Base-by-base conservation (phyloP, 2,888 invertebrate species). In the Lepidonotus clava region DNA sequence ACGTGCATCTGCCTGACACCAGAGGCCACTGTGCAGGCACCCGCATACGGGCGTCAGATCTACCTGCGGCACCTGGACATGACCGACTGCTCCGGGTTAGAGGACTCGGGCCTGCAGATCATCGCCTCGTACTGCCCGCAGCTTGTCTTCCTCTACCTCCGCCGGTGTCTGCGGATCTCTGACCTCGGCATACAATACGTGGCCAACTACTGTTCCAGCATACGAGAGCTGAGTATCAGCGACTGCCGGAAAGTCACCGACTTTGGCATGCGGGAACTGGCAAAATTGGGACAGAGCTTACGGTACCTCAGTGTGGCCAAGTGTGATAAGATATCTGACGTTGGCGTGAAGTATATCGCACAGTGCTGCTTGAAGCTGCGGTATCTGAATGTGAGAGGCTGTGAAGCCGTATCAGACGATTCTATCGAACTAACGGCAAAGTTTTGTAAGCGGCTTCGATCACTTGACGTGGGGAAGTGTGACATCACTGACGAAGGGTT, bases 261-360 rank as follows among this genome's bases (percentile, higher is more conserved):
- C 94, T 98, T 97, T 92, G 98, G 98, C 0, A 95, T 98, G 46
- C 97, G 98, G 92, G 98, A 98, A 94, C 94, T 98, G 87, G 97
- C 98, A 14, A 95, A 97, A 92, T 95, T 98, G 36, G 98, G 98
- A 0, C 97, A 97, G 0, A 97, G 97, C n/a, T 94, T 98, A 89
- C 96, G 98, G 28, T 98, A 98, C 94, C 96, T 98, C 21, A 98
- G 98, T 38, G 97, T 98, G 38, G 98, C 98, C 32, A 98, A 98
- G 94, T 98, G 98, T 95, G 97, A 97, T 90, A 96, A 97, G 93
- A 93, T 98, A 1, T 94, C 95, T 5, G 98, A 98, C 93, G 97
- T 97, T 0, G 98, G 98, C 0, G 95, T 98, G 0, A 96, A 97
- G 90, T 97, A 97, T 53, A 96, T 98, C 8, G 98, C 98, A 0